Percentiles rank a stretch among this genome's conserved stretches.
Evolutionary conservation across 1,140 invertebrate genomes (phyloP).

Genomic region (Pogonomyrmex barbatus): DNA sequence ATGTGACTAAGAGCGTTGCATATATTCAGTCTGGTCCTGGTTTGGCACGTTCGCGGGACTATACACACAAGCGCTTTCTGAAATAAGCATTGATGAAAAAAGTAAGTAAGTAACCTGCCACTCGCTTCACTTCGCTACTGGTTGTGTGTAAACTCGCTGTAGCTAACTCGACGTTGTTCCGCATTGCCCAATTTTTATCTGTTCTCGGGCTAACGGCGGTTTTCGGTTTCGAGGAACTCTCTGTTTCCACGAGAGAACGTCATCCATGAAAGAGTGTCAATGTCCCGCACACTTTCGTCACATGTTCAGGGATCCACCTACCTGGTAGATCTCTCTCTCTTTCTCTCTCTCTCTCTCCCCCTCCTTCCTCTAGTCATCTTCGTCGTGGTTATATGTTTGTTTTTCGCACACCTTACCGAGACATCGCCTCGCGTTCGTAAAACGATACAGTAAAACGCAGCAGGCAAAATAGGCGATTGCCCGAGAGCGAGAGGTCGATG

Average conservation of each 20-base stretch:
- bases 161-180: background rate
- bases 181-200: conserved; percentile 9
- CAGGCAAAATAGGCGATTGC: conserved; percentile 29
- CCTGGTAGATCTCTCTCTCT: conserved; percentile 17
- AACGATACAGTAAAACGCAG: conserved; percentile 47
- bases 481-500: conserved; percentile 13
- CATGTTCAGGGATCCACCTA: conserved; percentile 45
- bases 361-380: background rate
- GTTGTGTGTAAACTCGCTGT: background rate
- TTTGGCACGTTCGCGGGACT: conserved; percentile 28
- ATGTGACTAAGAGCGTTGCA: conserved; percentile 33
- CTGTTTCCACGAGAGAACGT: conserved; percentile 50
- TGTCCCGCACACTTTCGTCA: conserved; percentile 60
- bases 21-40: conserved; percentile 12
- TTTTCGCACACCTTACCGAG: conserved; percentile 35
- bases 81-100: conserved; percentile 37
- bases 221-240: conserved; percentile 52
- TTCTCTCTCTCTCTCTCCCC: background rate
- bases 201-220: conserved; percentile 22
- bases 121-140: conserved; percentile 15
- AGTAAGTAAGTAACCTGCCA: conserved; percentile 23
- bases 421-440: background rate
- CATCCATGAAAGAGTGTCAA: conserved; percentile 60
- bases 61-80: conserved; percentile 27
- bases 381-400: conserved; percentile 59